Evolutionary conservation across 2,888 invertebrate genomes (phyloP).

Genomic region (Anthrax anthrax): DNA sequence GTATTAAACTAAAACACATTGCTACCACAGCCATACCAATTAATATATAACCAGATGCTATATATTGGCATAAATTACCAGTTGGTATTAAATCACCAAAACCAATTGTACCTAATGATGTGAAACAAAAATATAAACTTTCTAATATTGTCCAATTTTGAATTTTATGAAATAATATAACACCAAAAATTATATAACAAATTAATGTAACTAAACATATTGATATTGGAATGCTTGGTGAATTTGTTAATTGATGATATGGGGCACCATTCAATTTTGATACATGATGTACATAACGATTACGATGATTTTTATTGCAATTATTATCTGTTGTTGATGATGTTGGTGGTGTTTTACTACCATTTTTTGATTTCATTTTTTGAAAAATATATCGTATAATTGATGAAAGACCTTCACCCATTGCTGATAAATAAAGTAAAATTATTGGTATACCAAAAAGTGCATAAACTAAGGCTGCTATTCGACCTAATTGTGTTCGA

Average conservation of each 20-base stretch:
- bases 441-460: constrained; percentile 78
- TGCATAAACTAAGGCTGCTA: constrained; percentile 73
- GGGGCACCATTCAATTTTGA: constrained; percentile 1
- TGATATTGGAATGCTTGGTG: constrained; percentile 65
- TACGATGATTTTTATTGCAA: constrained; percentile 6
- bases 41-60: constrained; percentile 67
- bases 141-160: constrained; percentile 87
- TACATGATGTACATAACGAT: constrained; percentile 6
- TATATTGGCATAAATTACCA: constrained; percentile 55
- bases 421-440: constrained; percentile 73
- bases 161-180: constrained; percentile 75
- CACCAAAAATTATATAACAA: constrained; percentile 77
- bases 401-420: constrained; percentile 72
- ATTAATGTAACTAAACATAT: constrained; percentile 75
- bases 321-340: constrained; percentile 25
- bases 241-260: constrained; percentile 11
- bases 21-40: constrained; percentile 75
- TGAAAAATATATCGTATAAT: constrained; percentile 59
- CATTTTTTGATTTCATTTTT: constrained; percentile 31
- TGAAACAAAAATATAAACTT: constrained; percentile 69
- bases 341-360: constrained; percentile 25
- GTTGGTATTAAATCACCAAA: constrained; percentile 64
- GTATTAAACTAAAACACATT: constrained; percentile 75
- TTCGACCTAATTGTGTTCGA: constrained; percentile 56
- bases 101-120: constrained; percentile 66